phyloP scores from a whole-genome alignment of 2,113 vertebrate species.

The Strix aluco region DNA sequence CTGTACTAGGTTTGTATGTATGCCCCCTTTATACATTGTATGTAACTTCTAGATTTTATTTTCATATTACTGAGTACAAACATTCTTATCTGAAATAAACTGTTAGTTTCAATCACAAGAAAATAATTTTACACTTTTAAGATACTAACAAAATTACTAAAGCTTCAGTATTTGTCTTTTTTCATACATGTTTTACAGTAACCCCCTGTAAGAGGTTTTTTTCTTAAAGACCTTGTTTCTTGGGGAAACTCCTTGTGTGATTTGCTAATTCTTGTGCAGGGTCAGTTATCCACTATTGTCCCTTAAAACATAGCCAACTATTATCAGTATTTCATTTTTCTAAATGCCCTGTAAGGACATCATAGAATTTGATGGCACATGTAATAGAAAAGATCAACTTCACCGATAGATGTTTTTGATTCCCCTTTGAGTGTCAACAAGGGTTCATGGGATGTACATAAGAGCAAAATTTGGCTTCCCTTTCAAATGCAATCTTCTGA shows the following conservation, averaged over 20 bases:
- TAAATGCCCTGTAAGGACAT: neutral
- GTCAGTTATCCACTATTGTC: neutral
- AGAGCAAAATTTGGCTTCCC: neutral
- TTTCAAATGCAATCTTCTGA: neutral
- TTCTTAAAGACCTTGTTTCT: neutral
- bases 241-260: neutral
- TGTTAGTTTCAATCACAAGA: neutral
- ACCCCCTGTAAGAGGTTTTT: neutral
- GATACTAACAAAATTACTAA: neutral
- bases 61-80: neutral
- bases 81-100: neutral
- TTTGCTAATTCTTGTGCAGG: neutral
- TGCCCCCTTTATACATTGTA: neutral
- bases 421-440: neutral
- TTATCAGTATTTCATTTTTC: neutral
- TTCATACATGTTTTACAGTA: neutral
- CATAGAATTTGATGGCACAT: neutral
- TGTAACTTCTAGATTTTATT: neutral
- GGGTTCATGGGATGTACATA: neutral
- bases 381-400: neutral
- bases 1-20: neutral
- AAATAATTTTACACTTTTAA: neutral
- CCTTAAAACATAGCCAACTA: neutral
- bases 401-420: neutral
- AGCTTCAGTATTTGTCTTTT: neutral